Evolutionary conservation across 1,140 invertebrate species (phyloP).

Genomic region (Caerostris extrusa): DNA sequence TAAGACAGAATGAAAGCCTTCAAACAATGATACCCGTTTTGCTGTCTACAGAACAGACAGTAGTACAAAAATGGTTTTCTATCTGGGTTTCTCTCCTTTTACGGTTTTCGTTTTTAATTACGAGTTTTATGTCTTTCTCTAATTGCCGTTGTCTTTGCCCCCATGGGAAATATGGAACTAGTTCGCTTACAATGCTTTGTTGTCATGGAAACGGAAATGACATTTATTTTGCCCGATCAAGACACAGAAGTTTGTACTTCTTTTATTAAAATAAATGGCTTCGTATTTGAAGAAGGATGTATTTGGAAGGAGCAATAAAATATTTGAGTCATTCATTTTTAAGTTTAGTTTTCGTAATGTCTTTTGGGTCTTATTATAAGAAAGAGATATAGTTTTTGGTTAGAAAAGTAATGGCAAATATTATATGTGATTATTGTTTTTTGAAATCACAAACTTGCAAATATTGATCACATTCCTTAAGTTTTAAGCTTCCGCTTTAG

Average conservation of each 20-base stretch:
- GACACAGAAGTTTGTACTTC: slow-evolving; percentile 31
- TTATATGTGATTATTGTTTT: too few relatives aligned
- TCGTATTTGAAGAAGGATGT: neutral
- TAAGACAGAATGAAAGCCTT: too few relatives aligned
- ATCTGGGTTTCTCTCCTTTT: neutral
- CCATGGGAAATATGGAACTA: slow-evolving; percentile 34
- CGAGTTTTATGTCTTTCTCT: slow-evolving; percentile 36
- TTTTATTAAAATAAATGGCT: slow-evolving; percentile 15
- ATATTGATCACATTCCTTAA: too few relatives aligned
- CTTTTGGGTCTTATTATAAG: too few relatives aligned
- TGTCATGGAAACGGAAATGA: slow-evolving; percentile 36
- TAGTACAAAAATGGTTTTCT: slow-evolving; percentile 46
- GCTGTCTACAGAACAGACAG: neutral
- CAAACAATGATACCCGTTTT: too few relatives aligned
- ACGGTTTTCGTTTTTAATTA: slow-evolving; percentile 57
- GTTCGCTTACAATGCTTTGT: neutral
- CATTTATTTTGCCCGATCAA: slow-evolving; percentile 36
- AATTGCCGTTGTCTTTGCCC: slow-evolving; percentile 48
- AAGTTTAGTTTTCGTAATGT: too few relatives aligned
- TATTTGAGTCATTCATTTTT: too few relatives aligned
- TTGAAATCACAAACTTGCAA: too few relatives aligned
- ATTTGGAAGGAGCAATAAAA: neutral
- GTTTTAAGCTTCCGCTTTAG: too few relatives aligned
- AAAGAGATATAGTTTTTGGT: too few relatives aligned
- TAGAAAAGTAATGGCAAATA: too few relatives aligned